Evolutionary conservation across 2,113 vertebrate genomes (phyloP), one percentile per base, ranked within the genome.

Genomic region (Sinocyclocheilus maitianheensis): DNA sequence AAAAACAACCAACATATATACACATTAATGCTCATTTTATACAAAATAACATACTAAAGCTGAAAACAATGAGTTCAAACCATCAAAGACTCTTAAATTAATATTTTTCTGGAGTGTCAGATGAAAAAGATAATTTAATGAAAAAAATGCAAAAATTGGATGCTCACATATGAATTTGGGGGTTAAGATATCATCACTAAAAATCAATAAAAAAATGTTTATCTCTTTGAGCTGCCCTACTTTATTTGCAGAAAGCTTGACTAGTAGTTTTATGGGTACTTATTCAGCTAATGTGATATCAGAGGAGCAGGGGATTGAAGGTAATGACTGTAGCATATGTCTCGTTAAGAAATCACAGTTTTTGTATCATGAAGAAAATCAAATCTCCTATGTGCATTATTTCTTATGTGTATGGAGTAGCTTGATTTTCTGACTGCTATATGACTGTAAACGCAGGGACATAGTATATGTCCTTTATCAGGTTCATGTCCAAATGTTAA

Each of bases 221-320:
- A 46, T 12, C 10, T 48, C 46, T 48, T 48, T 12, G 46, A 3
- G 10, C 11, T 63, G 58, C 37, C 2, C n/a, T 80, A 16, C 43
- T 75, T 63, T 43, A 62, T 63, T 80, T 43, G 55, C 12, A 63
- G 78, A 80, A 43, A 43, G 20, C 20, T 75, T 75, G 40, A 46
- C 40, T 75, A 43, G n/a, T 22, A 37, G 77, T 79, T 79, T 60
- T 20, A 60, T 60, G 53, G 34, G 16, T 80, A 13, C 11, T 43
- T 80, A 62, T 80, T 80, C 58, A 63, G 37, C 34, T 62, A 63
- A 80, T 80, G 58, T 63, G 37, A 80, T 48, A 26, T 43, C 22
- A 18, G 37, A 46, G 5, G 55, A 63, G 58, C 58, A 63, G 37
- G 55, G 78, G 22, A 63, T 63, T 26, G 34, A 63, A 46, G 34